Base-by-base conservation (phyloP, 2,888 invertebrate genomes). In the Pristionchus mayeri region DNA sequence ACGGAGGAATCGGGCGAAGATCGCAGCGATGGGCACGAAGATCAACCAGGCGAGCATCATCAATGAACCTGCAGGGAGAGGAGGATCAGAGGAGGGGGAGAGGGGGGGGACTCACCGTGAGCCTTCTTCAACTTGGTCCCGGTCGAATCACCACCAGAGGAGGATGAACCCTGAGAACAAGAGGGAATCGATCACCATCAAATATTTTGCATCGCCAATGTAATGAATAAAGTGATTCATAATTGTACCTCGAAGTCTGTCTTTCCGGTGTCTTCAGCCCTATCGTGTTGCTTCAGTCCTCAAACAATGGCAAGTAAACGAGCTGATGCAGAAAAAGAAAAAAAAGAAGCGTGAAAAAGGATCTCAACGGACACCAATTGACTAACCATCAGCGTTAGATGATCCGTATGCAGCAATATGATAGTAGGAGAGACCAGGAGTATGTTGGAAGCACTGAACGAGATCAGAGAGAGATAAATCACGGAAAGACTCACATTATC, bases 11-110 rank as follows among this genome's bases (percentile, higher is more conserved):
- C 90, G 75, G 13, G 90, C 89, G 44, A 89, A 88, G n/a, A 89
- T 84, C 6, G 89, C 87, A 18, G 89, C 89, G 0, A 85, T 87
- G 9, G 90, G 90, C 16, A 90, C 88, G 83, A 87, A 86, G 44
- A 88, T 85, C 71, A 88, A 83, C 90, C 90, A 90, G 21, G 89
- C 88, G 60, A 90, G 60, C 18, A 88, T 86, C 90, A 90, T 90
- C 67, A 90, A 86, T 0, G 52, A 75, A 24, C 84, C 84, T 84
- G 48, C 7, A 57, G 3, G 30, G n/a, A 18, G 30, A 48, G 30
- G 9, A 24, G 40, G 13, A 30, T 37, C 16, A 67, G 57, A 16
- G 34, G 44, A 27, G 9, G 0, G 44, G 27, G 44, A 6, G 71
- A 44, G 71, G 6, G 44, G 3, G 44, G 44, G 44, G 13, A 37